Base-by-base conservation (phyloP, 2,113 vertebrate species). In the Passer domesticus region DNA sequence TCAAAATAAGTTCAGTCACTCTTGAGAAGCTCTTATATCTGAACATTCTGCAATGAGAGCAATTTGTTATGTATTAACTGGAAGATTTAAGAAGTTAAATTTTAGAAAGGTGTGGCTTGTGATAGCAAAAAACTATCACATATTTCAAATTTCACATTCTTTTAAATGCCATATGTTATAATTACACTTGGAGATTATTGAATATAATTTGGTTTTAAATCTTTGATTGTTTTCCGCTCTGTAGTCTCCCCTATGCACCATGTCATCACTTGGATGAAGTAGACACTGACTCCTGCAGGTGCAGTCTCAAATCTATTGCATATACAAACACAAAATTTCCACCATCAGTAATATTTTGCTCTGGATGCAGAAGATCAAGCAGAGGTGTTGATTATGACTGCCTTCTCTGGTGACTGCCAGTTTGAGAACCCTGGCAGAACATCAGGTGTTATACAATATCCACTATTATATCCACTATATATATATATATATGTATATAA, bases 1-100 rank as follows among this genome's bases (percentile, higher is more conserved):
- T 98, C 97, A 98, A 96, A 97, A 96, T 91, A 97, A 97, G 97
- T 98, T 98, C 97, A 97, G 92, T 96, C 93, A 84, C 92, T 96
- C 83, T 97, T 88, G 87, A 97, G 96, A 90, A 79, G 60, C 69
- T 88, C 95, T 96, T 95, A 74, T 81, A 83, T 92, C 80, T 63
- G 72, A 93, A 89, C 58, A 68, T 89, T 95, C 52, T 92, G 70
- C 60, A 58, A 52, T 50, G 70, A 89, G 53, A 95, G 76, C 85
- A 84, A 86, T 95, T 91, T 79, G 84, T 95, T 92, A 94, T 90
- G 68, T 91, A 97, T 96, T 96, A 97, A 97, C 94, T 94, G 76
- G 46, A 95, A 96, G 83, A 88, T 89, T 70, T 78, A 92, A 94
- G 82, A 95, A 94, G 66, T 47, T 13, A 44, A 70, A 92, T 77